phyloP scores from a whole-genome alignment of 2,888 invertebrate genomes.

The Podabrus alpinus region DNA sequence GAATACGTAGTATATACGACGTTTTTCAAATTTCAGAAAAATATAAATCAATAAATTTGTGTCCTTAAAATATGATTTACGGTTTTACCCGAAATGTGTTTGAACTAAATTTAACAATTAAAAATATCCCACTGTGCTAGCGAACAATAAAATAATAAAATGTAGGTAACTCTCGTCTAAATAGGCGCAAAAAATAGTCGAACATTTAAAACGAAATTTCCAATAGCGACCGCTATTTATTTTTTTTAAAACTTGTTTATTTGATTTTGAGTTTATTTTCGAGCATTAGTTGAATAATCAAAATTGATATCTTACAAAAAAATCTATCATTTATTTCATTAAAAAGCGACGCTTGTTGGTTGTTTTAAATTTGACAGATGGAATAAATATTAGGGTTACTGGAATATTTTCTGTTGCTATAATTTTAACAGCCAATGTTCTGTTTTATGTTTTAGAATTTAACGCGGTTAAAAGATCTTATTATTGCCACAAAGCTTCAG shows the following conservation, averaged over 20 bases:
- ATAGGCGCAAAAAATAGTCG: not conserved
- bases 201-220: not conserved
- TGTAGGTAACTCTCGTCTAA: not conserved
- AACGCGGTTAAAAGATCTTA: slow-evolving; percentile 25
- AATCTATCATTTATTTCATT: slow-evolving; percentile 10
- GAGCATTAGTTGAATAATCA: not conserved
- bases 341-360: slow-evolving; percentile 3
- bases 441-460: slow-evolving; percentile 25
- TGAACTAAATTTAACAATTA: not conserved
- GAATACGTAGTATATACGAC: slow-evolving; percentile 9
- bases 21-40: not conserved
- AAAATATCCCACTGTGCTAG: not conserved
- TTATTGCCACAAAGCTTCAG: slow-evolving; percentile 26
- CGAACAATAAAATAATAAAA: too few relatives aligned
- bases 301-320: slow-evolving; percentile 1
- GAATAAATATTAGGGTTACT: slow-evolving; percentile 20
- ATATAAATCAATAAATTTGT: not conserved
- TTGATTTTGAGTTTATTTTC: not conserved
- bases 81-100: not conserved
- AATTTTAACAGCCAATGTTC: slow-evolving; percentile 18
- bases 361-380: slow-evolving; percentile 16
- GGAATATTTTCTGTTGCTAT: slow-evolving; percentile 19
- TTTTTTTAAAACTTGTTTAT: slow-evolving; percentile 1
- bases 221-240: not conserved
- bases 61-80: not conserved